Percentiles rank a stretch among this genome's conserved stretches.
Evolutionary conservation across 2,113 vertebrate species (phyloP).

Genomic region (Casuarius casuarius): DNA sequence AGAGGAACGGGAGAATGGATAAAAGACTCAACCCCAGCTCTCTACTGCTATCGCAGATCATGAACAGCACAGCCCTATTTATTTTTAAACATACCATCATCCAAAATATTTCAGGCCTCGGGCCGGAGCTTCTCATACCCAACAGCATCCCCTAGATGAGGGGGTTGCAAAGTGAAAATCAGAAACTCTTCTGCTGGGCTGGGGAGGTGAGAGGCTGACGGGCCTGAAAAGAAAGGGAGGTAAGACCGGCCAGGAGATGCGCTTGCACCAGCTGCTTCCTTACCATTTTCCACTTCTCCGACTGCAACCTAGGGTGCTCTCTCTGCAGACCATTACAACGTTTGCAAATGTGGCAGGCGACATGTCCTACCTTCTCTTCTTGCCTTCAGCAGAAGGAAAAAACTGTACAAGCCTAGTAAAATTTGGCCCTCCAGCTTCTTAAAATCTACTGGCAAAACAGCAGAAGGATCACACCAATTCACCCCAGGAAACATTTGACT

Average conservation of each 20-base stretch:
- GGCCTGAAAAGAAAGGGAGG: neutral
- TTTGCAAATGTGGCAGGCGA: neutral
- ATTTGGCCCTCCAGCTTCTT: neutral
- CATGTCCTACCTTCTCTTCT: neutral
- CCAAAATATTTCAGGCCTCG: neutral
- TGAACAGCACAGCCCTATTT: neutral
- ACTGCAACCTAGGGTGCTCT: neutral
- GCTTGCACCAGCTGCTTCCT: neutral
- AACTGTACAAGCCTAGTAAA: rapidly evolving
- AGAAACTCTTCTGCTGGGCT: neutral
- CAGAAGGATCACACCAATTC: neutral
- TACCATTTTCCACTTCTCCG: neutral
- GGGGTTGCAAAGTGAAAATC: neutral
- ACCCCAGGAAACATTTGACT: neutral
- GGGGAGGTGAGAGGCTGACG: neutral
- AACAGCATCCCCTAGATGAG: neutral
- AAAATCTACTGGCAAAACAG: neutral
- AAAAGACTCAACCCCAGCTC: neutral
- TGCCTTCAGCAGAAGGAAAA: neutral
- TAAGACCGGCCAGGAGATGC: neutral
- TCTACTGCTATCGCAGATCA: neutral
- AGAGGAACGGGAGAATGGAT: neutral
- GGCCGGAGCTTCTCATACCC: neutral
- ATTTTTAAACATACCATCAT: neutral
- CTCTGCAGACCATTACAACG: neutral